Percentiles rank a stretch among this genome's conserved stretches.
Conservation (phyloP, 2,797 vertebrate genomes). For the Mus minutoides region DNA sequence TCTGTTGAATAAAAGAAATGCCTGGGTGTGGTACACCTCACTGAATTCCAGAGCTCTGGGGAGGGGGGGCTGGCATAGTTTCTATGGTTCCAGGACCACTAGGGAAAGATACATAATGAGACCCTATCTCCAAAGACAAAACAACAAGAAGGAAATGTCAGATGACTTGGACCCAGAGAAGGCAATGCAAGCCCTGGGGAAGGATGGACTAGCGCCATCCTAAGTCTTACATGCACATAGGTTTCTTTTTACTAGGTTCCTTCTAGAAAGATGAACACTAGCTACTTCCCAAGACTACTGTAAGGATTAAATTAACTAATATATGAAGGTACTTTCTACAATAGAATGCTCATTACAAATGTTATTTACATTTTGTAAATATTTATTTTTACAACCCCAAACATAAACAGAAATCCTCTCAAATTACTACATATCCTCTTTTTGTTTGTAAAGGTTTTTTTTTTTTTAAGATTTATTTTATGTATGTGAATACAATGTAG, state of each 20-base stretch:
- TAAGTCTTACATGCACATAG: not conserved
- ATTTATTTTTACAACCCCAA: not conserved
- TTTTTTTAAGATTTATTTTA: not conserved
- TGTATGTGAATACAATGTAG: not conserved
- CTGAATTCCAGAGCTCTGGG: not conserved
- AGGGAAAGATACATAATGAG: not conserved
- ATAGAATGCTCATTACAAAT: slow-evolving; percentile 12
- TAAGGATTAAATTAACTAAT: slow-evolving; percentile 36
- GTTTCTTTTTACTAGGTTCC: not conserved
- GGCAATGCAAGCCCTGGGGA: not conserved
- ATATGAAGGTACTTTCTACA: slow-evolving; percentile 45
- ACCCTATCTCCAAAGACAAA: not conserved
- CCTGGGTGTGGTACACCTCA: not conserved
- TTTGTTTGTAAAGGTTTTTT: not conserved
- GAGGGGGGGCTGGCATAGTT: too few relatives aligned
- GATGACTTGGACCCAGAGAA: not conserved
- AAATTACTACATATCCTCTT: not conserved
- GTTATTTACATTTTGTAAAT: slow-evolving; percentile 19
- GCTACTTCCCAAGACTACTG: not conserved
- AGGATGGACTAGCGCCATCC: not conserved
- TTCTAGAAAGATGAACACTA: slow-evolving; percentile 39
- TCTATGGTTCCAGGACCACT: not conserved
- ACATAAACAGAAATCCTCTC: slow-evolving; percentile 25
- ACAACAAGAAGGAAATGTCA: not conserved
- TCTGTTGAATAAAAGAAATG: slow-evolving; percentile 5